Conservation (phyloP, 2,113 vertebrate genomes). For the Brachionichthys hirsutus region DNA sequence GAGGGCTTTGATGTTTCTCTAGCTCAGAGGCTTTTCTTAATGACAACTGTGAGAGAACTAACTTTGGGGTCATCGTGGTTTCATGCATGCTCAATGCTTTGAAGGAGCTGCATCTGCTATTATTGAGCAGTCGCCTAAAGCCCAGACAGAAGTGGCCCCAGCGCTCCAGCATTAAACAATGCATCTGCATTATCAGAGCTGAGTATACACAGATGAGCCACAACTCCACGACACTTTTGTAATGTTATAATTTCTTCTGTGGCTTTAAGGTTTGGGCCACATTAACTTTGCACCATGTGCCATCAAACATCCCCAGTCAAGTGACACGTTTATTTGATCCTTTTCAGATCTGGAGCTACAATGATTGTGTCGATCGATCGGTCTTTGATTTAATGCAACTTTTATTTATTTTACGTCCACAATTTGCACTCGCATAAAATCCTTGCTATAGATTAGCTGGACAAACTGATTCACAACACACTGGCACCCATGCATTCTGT, state of each 20-base stretch:
- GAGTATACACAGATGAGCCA: not conserved
- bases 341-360: too few species aligned
- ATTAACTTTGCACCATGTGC: too few species aligned
- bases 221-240: not conserved
- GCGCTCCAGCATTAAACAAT: not conserved
- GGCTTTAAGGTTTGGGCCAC: too few species aligned
- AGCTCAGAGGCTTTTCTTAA: constrained; percentile 67
- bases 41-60: constrained; percentile 62
- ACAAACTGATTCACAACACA: constrained; percentile 46
- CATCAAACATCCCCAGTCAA: too few species aligned
- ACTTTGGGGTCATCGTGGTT: constrained; percentile 54
- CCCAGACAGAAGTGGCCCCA: constrained; percentile 5
- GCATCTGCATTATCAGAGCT: not conserved
- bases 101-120: constrained; percentile 30
- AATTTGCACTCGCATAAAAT: too few species aligned
- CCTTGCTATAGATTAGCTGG: not conserved
- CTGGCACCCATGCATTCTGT: constrained; percentile 29
- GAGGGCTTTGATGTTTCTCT: constrained; percentile 67
- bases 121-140: constrained; percentile 25
- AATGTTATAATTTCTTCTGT: not conserved
- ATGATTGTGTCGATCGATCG: not conserved
- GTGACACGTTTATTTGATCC: too few species aligned
- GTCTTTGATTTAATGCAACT: too few species aligned
- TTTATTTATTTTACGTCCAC: too few species aligned
- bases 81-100: constrained; percentile 17